Percentiles rank a stretch among this genome's conserved stretches.
These are phyloP conservation scores for Ginglymostoma cirratum DNA, from an alignment of 2,113 vertebrate genomes.

Conservation along the genomic window DNA sequence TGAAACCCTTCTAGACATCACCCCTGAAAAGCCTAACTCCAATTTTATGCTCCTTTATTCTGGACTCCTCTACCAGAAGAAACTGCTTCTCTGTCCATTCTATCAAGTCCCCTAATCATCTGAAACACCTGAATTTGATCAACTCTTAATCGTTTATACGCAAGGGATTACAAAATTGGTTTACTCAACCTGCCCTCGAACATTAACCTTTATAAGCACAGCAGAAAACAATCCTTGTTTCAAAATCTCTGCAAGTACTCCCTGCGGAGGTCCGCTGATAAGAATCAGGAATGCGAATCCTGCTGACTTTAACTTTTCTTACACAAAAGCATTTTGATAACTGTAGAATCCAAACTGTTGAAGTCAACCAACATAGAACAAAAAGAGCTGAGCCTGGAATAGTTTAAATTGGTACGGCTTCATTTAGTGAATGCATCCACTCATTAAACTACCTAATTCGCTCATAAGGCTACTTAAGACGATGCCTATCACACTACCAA, in stretches of 20 bases:
- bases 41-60: background rate
- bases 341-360: background rate
- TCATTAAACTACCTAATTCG: background rate
- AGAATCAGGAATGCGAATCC: background rate
- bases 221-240: background rate
- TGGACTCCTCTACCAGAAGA: background rate
- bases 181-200: background rate
- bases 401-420: background rate
- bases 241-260: background rate
- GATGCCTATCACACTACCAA: too few relatives aligned
- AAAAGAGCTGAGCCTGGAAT: background rate
- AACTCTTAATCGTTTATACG: background rate
- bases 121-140: background rate
- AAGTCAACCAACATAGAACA: background rate
- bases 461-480: too few relatives aligned
- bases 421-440: background rate
- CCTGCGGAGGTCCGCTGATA: background rate
- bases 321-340: background rate
- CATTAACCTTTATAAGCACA: background rate
- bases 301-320: background rate
- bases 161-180: background rate
- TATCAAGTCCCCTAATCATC: background rate
- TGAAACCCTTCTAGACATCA: background rate
- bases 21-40: background rate
- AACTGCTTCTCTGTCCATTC: background rate